Evolutionary conservation across 2,113 vertebrate species (phyloP), one percentile per base, ranked within the genome.

Genomic region (Oncorhynchus masou): DNA sequence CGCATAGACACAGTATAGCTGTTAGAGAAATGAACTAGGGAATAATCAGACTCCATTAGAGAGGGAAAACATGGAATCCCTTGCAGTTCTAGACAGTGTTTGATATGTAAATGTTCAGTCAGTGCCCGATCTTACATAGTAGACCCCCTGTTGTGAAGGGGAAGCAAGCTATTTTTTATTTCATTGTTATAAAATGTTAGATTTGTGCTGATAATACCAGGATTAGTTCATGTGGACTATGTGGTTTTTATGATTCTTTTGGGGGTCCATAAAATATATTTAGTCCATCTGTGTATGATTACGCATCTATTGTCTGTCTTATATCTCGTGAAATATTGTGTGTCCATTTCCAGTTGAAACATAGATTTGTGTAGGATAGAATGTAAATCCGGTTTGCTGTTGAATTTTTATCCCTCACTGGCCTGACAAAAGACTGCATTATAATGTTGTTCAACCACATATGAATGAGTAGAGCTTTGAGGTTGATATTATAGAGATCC

Each of bases 51-150:
- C 89, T 84, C 74, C 84, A 88, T 84, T 86, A 80, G 77, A 85
- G 85, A 85, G 86, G 86, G 87, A 91, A 91, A 45, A 45, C 39
- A 45, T 12, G 39, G 39, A 45, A 91, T 89, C 91, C 87, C 91
- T 91, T 80, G 89, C 86, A 92, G 90, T 89, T 90, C 87, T 88
- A 86, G 89, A 90, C 39, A 45, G 39, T 81, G 90, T 92, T 92
- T 92, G 90, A 92, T 91, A 92, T 92, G 91, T 86, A 92, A 92
- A 92, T 92, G 86, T 91, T 88, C 83, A 90, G 84, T 79, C 86
- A 81, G 89, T 68, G 87, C 85, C 76, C 20, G 84, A 87, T 81
- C 83, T 85, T 92, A 45, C 39, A 45, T 45, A 84, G 89, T 84
- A 75, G 88, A 91, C 85, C 88, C 84, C 91, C 88, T 90, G 89